phyloP scores from a whole-genome alignment of 37 sponge, comb jelly and placozoan species.

The Corticium candelabrum region DNA sequence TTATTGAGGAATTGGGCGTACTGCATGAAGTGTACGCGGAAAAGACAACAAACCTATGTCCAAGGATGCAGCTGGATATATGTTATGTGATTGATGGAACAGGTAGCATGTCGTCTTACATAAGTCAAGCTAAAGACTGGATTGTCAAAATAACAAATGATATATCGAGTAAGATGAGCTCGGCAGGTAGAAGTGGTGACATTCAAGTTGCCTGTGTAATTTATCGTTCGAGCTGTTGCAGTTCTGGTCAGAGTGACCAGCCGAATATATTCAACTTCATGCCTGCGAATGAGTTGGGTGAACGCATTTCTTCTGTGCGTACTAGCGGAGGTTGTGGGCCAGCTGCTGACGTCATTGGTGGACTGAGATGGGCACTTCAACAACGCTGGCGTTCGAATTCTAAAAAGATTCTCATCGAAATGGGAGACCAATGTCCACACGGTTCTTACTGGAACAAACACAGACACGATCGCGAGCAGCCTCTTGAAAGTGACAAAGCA shows the following conservation, averaged over 20 bases:
- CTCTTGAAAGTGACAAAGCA: background rate
- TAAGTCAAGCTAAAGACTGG: background rate
- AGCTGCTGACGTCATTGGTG: background rate
- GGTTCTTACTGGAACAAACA: background rate
- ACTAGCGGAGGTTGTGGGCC: background rate
- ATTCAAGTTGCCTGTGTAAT: background rate
- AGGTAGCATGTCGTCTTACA: background rate
- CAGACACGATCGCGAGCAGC: too few relatives aligned
- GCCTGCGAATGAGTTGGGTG: background rate
- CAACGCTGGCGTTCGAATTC: background rate
- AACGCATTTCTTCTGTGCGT: background rate
- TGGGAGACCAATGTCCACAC: constrained; percentile 2
- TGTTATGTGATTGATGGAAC: background rate
- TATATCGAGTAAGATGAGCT: background rate
- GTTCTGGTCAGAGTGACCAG: background rate
- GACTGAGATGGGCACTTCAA: background rate
- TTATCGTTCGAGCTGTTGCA: background rate
- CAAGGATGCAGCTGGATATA: background rate
- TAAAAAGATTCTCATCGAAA: background rate
- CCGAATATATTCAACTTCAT: background rate
- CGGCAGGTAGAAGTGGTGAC: background rate
- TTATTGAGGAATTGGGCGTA: background rate
- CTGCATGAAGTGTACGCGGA: background rate
- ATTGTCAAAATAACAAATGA: background rate
- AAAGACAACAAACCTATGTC: background rate